Evolutionary conservation across 2,113 vertebrate genomes (phyloP).

Genomic region (Aspiorhynchus laticeps): DNA sequence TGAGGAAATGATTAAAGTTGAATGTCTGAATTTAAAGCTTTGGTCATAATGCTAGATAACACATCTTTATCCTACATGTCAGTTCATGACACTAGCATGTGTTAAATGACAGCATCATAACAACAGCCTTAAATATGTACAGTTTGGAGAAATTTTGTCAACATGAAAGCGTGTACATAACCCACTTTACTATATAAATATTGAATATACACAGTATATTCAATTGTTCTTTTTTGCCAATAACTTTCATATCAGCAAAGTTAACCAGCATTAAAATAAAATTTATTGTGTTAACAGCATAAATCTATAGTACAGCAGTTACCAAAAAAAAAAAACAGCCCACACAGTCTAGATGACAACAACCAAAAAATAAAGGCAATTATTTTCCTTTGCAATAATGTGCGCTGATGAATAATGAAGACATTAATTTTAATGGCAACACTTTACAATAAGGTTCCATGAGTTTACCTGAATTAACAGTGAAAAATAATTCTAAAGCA

Average conservation of each 20-base stretch:
- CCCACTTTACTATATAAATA: background rate
- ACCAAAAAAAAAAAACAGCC: background rate
- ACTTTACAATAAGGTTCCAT: background rate
- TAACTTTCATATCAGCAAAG: background rate
- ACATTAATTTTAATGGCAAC: background rate
- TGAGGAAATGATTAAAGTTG: background rate
- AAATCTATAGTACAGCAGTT: background rate
- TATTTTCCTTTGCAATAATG: too few species aligned
- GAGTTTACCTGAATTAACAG: background rate
- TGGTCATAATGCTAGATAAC: constrained; percentile 61
- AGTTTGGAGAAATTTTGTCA: constrained; percentile 24
- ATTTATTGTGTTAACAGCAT: background rate
- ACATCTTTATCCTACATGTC: background rate
- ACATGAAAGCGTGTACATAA: constrained; percentile 1
- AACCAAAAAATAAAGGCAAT: background rate
- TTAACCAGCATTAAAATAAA: background rate
- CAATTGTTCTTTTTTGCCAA: background rate
- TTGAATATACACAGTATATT: background rate
- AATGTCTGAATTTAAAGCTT: constrained; percentile 34
- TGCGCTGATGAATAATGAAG: background rate
- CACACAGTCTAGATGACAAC: background rate
- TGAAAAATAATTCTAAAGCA: background rate
- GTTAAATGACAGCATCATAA: constrained; percentile 47
- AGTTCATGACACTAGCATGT: constrained; percentile 66
- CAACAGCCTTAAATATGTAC: constrained; percentile 48